Percentiles rank a stretch among this genome's conserved stretches.
Conservation (phyloP, 23 tunicate species). For the Ascidia mentula region DNA sequence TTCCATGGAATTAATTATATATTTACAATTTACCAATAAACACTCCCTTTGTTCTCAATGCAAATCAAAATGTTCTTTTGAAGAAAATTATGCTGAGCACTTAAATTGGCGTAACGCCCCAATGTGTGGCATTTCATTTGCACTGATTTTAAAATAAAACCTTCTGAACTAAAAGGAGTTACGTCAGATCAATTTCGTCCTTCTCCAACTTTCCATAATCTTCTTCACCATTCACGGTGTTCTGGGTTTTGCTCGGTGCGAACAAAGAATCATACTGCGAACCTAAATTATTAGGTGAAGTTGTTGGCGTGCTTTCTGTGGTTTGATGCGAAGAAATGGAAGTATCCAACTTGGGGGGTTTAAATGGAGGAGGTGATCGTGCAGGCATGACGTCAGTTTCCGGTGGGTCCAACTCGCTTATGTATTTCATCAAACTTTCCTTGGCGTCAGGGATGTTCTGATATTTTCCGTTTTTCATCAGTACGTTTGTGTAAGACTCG, state of each 20-base stretch:
- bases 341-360: not conserved
- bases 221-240: not conserved
- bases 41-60: no score
- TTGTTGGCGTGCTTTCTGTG: no score
- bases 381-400: not conserved
- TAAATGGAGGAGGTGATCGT: not conserved
- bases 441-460: not conserved
- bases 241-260: not conserved
- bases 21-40: no score
- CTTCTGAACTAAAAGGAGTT: no score
- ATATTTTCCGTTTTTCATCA: not conserved
- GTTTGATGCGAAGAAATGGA: not conserved
- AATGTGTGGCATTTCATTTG: no score
- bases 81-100: no score
- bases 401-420: not conserved
- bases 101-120: no score
- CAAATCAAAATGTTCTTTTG: no score
- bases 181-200: slow-evolving; percentile 1
- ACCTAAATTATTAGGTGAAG: not conserved
- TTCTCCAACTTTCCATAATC: not conserved
- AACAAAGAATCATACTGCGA: not conserved
- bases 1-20: no score
- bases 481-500: not conserved
- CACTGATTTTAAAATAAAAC: no score
- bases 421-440: not conserved